These are phyloP conservation scores for Alviniconcha marisindica DNA, from an alignment of 1,140 invertebrate genomes.

Conservation along the genomic window DNA sequence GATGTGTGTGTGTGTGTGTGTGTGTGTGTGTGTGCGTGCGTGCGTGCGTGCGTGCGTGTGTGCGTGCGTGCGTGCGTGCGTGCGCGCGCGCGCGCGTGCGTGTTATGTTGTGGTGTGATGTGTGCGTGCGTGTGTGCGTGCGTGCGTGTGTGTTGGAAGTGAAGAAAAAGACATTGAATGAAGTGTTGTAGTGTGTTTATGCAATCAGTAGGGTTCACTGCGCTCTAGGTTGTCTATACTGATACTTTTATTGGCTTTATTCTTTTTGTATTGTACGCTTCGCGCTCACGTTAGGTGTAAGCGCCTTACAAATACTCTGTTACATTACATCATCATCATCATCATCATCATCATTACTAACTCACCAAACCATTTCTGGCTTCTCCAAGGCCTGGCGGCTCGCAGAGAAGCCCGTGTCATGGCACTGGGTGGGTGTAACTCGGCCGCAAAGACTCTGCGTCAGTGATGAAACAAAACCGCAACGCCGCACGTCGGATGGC, in stretches of 20 bases:
- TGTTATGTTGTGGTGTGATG: not conserved
- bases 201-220: too few species aligned
- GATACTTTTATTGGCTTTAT: not conserved
- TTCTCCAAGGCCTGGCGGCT: not conserved
- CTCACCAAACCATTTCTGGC: constrained; percentile 13
- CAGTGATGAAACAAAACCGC: too few species aligned
- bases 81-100: not conserved
- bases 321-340: not conserved
- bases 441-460: too few species aligned
- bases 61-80: not conserved
- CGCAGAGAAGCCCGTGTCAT: not conserved
- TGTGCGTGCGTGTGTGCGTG: not conserved
- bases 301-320: not conserved
- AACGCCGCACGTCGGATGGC: not conserved
- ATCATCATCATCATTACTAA: not conserved
- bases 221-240: not conserved
- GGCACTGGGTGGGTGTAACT: not conserved
- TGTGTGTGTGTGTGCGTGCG: not conserved
- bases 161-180: too few species aligned
- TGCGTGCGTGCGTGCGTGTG: not conserved
- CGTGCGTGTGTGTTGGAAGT: not conserved
- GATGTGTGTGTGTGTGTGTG: not conserved
- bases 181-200: too few species aligned
- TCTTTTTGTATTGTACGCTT: not conserved
- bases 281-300: not conserved